Base-by-base conservation (phyloP, 2,888 invertebrate genomes). In the Phanerotoma sp. region DNA sequence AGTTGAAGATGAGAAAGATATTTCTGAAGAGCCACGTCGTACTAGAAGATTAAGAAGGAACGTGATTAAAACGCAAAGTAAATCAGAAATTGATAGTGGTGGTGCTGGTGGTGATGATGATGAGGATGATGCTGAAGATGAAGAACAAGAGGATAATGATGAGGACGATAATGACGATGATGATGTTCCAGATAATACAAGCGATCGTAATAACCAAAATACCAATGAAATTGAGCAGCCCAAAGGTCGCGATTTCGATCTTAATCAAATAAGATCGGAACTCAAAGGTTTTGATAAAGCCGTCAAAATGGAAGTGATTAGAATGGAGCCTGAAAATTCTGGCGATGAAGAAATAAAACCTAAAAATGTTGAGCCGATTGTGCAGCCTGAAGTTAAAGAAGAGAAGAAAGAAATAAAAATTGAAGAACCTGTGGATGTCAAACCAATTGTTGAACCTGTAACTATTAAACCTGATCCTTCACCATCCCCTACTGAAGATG, bases 191-290 rank as follows among this genome's bases (percentile, higher is more conserved):
- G 62, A 55, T 9, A 54, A 32, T 0, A 48, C 25, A 25, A 9
- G 25, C 9, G 25, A 25, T 25, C 25, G 25, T 3, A 25, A 25
- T 25, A 5, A n/a, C n/a, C n/a, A n/a, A n/a, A n/a, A 25, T 25
- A 3, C 3, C 7, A 25, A 9, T 25, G 25, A 25, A 25, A n/a
- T n/a, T 11, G 80, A 81, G 21, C 78, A 77, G 47, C 82, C 83
- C 0, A 85, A 85, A 70, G 86, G 87, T 2, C 82, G 89, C 4
- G 91, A 91, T 69, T 91, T 89, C 71, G 92, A 93, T 77, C 80
- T 93, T 20, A 91, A 89, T 77, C 89, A 91, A 78, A 91, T 93
- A 54, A 81, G 91, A 62, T 90, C 90, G 0, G 92, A 93, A 72
- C 77, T 92, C 3, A 93, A 92, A 75, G 92, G 91, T 5, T 84